These are phyloP conservation scores for Ctenoplectra terminalis DNA, from an alignment of 1,140 invertebrate species.

Conservation along the genomic window DNA sequence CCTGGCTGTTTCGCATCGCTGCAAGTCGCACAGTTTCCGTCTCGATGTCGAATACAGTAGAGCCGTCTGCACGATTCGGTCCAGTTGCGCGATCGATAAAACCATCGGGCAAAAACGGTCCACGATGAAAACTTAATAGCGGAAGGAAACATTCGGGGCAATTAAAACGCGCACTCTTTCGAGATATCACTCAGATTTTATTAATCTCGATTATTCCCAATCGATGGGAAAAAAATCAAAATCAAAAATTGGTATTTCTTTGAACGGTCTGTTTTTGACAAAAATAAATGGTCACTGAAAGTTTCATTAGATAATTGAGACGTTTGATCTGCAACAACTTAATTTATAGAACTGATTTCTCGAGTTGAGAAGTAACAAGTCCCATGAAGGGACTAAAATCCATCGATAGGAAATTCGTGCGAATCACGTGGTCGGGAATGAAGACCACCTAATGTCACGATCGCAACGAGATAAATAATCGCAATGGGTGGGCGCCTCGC, in stretches of 20 bases:
- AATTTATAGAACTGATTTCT: too few species aligned
- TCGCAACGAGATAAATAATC: slow-evolving; percentile 77
- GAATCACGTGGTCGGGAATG: background rate
- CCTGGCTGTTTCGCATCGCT: slow-evolving; percentile 43
- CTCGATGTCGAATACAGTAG: slow-evolving; percentile 27
- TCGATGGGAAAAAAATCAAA: too few species aligned
- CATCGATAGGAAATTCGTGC: background rate
- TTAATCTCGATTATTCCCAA: too few species aligned
- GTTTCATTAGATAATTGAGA: too few species aligned
- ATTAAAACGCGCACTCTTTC: slow-evolving; percentile 19
- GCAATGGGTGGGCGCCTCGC: slow-evolving; percentile 75
- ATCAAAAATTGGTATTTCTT: too few species aligned
- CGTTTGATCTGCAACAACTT: too few species aligned
- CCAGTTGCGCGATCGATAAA: slow-evolving; percentile 66
- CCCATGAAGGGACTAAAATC: background rate
- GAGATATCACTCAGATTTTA: background rate
- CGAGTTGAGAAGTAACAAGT: background rate
- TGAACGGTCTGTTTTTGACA: too few species aligned
- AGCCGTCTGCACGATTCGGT: slow-evolving; percentile 64
- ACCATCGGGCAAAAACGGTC: slow-evolving; percentile 22
- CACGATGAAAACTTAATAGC: slow-evolving; percentile 9
- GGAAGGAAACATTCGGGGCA: slow-evolving; percentile 2
- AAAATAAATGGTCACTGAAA: too few species aligned
- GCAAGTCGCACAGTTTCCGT: slow-evolving; percentile 44
- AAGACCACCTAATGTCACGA: slow-evolving; percentile 74